These are phyloP conservation scores for Protodeltote pygarga DNA, from an alignment of 2,888 invertebrate species.

Conservation along the genomic window DNA sequence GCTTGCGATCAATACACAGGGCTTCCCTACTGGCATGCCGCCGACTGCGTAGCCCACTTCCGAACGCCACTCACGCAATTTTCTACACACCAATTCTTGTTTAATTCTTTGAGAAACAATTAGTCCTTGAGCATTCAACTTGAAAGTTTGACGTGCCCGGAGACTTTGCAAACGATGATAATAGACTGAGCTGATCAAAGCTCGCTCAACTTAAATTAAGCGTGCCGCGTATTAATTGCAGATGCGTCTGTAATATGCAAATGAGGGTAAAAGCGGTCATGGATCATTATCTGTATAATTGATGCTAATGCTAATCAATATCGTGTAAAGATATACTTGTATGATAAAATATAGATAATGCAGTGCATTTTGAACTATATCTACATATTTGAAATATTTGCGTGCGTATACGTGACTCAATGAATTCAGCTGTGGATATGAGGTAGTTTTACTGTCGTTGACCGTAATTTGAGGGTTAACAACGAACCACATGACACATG, in stretches of 20 bases:
- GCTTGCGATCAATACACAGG: constrained; percentile 82
- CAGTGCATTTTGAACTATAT: constrained; percentile 24
- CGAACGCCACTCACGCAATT: constrained; percentile 64
- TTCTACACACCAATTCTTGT: constrained; percentile 54
- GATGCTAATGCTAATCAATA: constrained; percentile 26
- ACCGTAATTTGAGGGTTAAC: constrained; percentile 67
- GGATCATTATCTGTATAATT: constrained; percentile 19
- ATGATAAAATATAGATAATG: constrained; percentile 4
- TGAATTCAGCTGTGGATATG: constrained; percentile 53
- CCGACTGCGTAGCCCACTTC: constrained; percentile 64
- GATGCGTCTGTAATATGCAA: constrained; percentile 36
- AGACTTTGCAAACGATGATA: constrained; percentile 31
- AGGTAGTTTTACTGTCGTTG: constrained; percentile 62
- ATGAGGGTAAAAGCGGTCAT: constrained; percentile 25
- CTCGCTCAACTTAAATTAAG: constrained; percentile 39
- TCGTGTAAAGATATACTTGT: constrained; percentile 5
- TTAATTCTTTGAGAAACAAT: constrained; percentile 55
- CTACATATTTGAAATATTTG: constrained; percentile 23
- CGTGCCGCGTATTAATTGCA: constrained; percentile 25
- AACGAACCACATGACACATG: constrained; percentile 62
- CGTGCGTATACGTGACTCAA: constrained; percentile 49
- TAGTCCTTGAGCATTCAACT: constrained; percentile 37
- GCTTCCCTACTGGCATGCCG: constrained; percentile 72
- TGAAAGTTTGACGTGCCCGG: constrained; percentile 33
- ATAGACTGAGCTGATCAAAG: constrained; percentile 41